Percentiles rank a stretch among this genome's conserved stretches.
phyloP scores from a whole-genome alignment of 2,797 vertebrate genomes.

The Cyclura pinguis region DNA sequence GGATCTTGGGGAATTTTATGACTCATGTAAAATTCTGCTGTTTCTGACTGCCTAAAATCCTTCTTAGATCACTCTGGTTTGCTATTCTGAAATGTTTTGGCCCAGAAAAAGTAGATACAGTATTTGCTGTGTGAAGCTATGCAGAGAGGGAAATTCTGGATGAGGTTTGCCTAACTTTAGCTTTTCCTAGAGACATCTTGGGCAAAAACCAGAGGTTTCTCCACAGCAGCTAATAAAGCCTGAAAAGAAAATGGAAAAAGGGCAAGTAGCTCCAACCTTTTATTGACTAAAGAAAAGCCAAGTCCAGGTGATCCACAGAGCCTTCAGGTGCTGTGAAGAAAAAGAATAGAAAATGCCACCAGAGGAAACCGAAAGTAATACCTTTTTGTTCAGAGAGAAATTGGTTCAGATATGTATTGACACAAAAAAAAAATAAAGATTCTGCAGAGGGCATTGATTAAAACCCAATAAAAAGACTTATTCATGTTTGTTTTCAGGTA shows the following conservation, averaged over 20 bases:
- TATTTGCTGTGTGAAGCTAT: not conserved
- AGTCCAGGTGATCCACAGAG: not conserved
- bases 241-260: constrained; percentile 14
- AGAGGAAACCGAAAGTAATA: not conserved
- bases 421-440: not conserved
- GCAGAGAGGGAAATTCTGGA: not conserved
- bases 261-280: not conserved
- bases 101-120: not conserved
- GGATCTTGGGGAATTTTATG: too few species aligned
- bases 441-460: not conserved
- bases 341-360: not conserved
- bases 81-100: not conserved
- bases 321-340: not conserved
- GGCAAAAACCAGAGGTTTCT: not conserved
- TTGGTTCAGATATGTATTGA: not conserved
- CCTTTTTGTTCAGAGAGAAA: not conserved
- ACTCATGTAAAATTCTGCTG: too few species aligned
- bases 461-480: not conserved
- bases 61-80: not conserved
- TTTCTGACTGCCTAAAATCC: not conserved
- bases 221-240: not conserved
- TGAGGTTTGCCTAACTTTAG: not conserved
- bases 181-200: not conserved
- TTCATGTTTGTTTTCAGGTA: not conserved
- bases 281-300: not conserved